Conservation (phyloP, 1,140 invertebrate species). For the Drosophila miranda region DNA sequence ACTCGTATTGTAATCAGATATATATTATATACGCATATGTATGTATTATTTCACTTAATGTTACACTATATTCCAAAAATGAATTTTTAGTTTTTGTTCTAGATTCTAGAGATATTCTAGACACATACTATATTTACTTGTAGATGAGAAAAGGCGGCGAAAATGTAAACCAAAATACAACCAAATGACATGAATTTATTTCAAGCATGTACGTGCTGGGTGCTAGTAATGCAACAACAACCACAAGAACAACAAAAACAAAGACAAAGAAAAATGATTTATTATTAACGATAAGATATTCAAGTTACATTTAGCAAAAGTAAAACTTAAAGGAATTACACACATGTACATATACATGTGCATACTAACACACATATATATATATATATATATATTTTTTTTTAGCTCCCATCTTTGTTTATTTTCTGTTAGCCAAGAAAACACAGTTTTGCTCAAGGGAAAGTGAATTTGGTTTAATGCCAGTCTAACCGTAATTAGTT, state of each 20-base stretch:
- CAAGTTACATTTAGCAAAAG: conserved; percentile 31
- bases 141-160: background rate
- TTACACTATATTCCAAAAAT: background rate
- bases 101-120: conserved; percentile 13
- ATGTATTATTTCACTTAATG: background rate
- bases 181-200: conserved; percentile 65
- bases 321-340: conserved; percentile 11
- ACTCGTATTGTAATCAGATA: conserved; percentile 3
- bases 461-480: conserved; percentile 61
- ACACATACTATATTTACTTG: background rate
- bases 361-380: background rate
- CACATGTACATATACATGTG: background rate
- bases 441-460: conserved; percentile 59
- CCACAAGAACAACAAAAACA: conserved; percentile 16
- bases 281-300: conserved; percentile 12
- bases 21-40: background rate
- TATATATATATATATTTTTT: conserved; percentile 5
- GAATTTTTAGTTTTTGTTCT: conserved; percentile 12
- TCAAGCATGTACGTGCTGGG: conserved; percentile 65
- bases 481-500: conserved; percentile 19
- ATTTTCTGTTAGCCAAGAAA: conserved; percentile 30
- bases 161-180: conserved; percentile 45
- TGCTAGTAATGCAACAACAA: conserved; percentile 56
- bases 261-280: conserved; percentile 16
- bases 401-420: conserved; percentile 20